These are phyloP conservation scores for Okapia johnstoni DNA, from an alignment of 2,113 vertebrate species.

Conservation along the genomic window DNA sequence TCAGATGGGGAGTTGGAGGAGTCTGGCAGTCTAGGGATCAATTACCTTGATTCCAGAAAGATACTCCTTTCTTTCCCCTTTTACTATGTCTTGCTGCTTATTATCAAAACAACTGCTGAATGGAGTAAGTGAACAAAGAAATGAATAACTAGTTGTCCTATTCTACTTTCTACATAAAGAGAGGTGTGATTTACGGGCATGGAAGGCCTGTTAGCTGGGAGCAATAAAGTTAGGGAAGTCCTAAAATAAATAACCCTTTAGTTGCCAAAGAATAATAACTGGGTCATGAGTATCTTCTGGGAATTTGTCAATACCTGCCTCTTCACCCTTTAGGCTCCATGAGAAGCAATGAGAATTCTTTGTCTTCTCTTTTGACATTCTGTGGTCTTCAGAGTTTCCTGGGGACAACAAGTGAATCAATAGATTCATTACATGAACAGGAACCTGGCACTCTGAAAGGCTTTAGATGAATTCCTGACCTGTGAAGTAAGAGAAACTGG, in stretches of 20 bases:
- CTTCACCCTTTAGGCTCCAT: background rate
- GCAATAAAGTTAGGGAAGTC: background rate
- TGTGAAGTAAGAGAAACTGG: slow-evolving; percentile 10
- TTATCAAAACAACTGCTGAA: background rate
- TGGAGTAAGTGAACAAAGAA: background rate
- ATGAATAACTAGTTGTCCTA: background rate
- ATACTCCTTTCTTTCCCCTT: background rate
- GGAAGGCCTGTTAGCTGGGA: background rate
- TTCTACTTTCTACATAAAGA: slow-evolving; percentile 15
- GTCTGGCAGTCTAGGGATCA: background rate
- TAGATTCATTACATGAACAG: slow-evolving; percentile 28
- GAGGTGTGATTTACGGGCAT: background rate
- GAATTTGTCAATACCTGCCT: background rate
- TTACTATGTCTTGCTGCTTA: background rate
- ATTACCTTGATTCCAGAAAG: background rate
- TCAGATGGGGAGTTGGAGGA: background rate
- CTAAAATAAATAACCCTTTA: background rate
- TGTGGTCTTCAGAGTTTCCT: slow-evolving; percentile 19
- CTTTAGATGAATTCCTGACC: slow-evolving; percentile 10
- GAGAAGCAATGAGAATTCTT: background rate
- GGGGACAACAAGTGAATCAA: slow-evolving; percentile 20
- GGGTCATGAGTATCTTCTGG: background rate
- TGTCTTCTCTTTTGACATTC: slow-evolving; percentile 21
- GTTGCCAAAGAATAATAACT: background rate
- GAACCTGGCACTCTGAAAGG: background rate